Percentiles rank a stretch among this genome's conserved stretches.
Conservation (phyloP, 2,797 vertebrate species). For the Adrianichthys oophorus region DNA sequence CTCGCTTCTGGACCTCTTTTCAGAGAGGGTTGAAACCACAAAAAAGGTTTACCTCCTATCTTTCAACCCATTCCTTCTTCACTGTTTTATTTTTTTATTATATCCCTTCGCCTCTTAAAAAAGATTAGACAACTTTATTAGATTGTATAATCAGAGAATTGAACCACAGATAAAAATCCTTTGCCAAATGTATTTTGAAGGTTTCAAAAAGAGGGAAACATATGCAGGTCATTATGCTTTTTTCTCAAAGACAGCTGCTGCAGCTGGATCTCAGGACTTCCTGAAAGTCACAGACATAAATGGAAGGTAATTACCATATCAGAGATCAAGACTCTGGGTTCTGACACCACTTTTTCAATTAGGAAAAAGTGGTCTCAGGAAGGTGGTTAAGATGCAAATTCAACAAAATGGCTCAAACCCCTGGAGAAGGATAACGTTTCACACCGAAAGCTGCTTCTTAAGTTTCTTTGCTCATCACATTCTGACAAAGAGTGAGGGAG, state of each 20-base stretch:
- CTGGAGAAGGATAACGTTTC: slow-evolving; percentile 67
- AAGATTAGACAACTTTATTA: slow-evolving; percentile 72
- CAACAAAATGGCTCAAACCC: slow-evolving; percentile 69
- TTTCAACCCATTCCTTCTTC: slow-evolving; percentile 42
- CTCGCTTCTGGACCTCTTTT: slow-evolving; percentile 74
- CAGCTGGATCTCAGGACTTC: slow-evolving; percentile 58
- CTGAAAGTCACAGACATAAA: slow-evolving; percentile 69
- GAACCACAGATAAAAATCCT: slow-evolving; percentile 61
- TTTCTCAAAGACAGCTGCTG: slow-evolving; percentile 70
- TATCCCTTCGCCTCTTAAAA: slow-evolving; percentile 47
- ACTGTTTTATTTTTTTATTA: slow-evolving; percentile 20
- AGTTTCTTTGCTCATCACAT: slow-evolving; percentile 70
- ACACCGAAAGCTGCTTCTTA: slow-evolving; percentile 62
- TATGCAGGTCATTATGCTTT: slow-evolving; percentile 69
- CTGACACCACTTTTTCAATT: slow-evolving; percentile 79
- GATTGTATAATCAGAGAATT: slow-evolving; percentile 72
- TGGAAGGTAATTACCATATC: slow-evolving; percentile 74
- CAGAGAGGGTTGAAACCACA: slow-evolving; percentile 62
- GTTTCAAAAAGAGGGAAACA: slow-evolving; percentile 60
- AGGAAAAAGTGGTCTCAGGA: slow-evolving; percentile 43
- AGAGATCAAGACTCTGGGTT: slow-evolving; percentile 70
- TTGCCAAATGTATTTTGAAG: slow-evolving; percentile 59
- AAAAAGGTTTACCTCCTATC: slow-evolving; percentile 52
- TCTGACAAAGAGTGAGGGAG: slow-evolving; percentile 52
- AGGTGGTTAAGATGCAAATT: slow-evolving; percentile 77